A percentile compares a stretch with the other conserved stretches of the same genome.
phyloP scores from a whole-genome alignment of 2,797 vertebrate species.

The Thaleichthys pacificus region DNA sequence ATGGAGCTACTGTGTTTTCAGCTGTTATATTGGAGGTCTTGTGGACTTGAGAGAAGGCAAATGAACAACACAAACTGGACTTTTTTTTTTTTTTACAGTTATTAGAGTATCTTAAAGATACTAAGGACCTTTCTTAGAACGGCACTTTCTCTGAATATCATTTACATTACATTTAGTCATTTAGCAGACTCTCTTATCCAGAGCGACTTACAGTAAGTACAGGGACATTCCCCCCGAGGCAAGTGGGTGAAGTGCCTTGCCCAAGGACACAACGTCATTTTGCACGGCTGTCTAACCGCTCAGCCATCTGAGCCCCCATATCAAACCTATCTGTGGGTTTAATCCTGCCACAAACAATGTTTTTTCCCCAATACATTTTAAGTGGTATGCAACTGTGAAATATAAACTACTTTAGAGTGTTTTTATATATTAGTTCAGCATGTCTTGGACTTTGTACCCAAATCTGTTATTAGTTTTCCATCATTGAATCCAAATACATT shows the following conservation, averaged over 20 bases:
- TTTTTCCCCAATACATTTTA: constrained; percentile 4
- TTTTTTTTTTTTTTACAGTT: constrained; percentile 7
- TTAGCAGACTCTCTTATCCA: no score
- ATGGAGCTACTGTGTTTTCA: constrained; percentile 35
- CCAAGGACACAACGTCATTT: no score
- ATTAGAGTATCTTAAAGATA: constrained; percentile 16
- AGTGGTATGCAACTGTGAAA: constrained; percentile 30
- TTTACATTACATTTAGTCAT: no score
- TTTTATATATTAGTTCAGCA: constrained; percentile 16
- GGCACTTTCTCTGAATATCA: constrained; percentile 31
- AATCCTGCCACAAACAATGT: constrained; percentile 43
- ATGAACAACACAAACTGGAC: constrained; percentile 19
- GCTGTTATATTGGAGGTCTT: constrained; percentile 23
- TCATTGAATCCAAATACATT: not conserved
- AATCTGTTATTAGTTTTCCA: not conserved
- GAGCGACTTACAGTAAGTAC: no score
- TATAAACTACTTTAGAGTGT: constrained; percentile 38
- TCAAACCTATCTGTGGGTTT: constrained; percentile 30
- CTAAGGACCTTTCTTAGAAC: constrained; percentile 30
- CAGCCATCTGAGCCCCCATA: no score
- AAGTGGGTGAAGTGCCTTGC: no score
- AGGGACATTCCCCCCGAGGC: no score
- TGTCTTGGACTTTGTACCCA: not conserved
- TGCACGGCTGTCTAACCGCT: no score
- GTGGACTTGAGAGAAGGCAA: constrained; percentile 14